A percentile compares a stretch with the other conserved stretches of the same genome.
phyloP scores from a whole-genome alignment of 2,113 vertebrate species.

The Eubucco bourcierii region DNA sequence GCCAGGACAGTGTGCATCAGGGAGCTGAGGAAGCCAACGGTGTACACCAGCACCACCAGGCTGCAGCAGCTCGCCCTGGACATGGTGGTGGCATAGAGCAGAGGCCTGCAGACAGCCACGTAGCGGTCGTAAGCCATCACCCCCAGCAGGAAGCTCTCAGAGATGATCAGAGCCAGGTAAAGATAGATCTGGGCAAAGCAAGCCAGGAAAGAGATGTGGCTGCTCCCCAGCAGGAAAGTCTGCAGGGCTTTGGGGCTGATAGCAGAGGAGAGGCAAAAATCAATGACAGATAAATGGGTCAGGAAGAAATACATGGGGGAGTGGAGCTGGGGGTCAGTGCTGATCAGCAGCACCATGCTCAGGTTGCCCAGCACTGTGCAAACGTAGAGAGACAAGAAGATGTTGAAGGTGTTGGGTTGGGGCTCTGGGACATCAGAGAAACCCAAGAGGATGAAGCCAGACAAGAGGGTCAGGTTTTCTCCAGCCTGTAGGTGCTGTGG shows the following conservation, averaged over 20 bases:
- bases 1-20: conserved; percentile 40
- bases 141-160: conserved; percentile 23
- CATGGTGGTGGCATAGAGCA: conserved; percentile 47
- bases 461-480: background rate
- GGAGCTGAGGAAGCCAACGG: conserved; percentile 29
- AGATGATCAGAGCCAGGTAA: conserved; percentile 1
- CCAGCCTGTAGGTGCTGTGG: background rate
- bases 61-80: background rate
- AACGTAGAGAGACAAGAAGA: background rate
- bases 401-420: background rate
- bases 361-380: background rate
- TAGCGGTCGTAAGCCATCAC: conserved; percentile 60
- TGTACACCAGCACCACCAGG: conserved; percentile 2
- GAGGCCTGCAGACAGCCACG: conserved; percentile 34
- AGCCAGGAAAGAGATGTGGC: conserved; percentile 40
- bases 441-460: conserved; percentile 6
- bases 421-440: background rate
- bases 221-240: conserved; percentile 36
- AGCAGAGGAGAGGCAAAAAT: conserved; percentile 44
- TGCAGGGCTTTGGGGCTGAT: conserved; percentile 44
- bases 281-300: conserved; percentile 35
- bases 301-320: conserved; percentile 67
- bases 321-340: background rate
- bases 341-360: conserved; percentile 36
- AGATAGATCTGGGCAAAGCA: conserved; percentile 46